phyloP scores from a whole-genome alignment of 2,113 vertebrate species.

The Pyxicephalus adspersus region DNA sequence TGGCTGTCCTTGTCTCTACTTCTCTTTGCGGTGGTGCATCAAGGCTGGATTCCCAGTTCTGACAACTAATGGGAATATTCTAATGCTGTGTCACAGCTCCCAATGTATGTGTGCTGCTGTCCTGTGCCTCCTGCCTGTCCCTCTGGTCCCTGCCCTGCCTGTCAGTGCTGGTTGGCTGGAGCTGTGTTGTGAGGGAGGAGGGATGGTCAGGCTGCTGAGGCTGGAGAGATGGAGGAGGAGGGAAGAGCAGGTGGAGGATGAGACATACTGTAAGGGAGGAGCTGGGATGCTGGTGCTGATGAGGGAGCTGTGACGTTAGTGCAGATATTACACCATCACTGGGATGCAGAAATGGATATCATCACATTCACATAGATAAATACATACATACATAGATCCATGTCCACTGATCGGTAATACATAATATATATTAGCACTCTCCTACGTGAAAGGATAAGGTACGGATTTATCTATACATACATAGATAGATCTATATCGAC shows the following conservation, averaged over 20 bases:
- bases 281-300: conserved; percentile 35
- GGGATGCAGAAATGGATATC: not conserved
- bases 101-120: conserved; percentile 34
- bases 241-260: conserved; percentile 47
- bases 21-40: conserved; percentile 48
- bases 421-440: too few relatives aligned
- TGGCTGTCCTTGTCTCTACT: conserved; percentile 44
- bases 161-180: conserved; percentile 50
- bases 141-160: conserved; percentile 53
- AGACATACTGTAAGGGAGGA: conserved; percentile 13
- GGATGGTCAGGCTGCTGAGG: conserved; percentile 42
- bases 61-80: conserved; percentile 7
- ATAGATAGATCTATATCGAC: too few relatives aligned
- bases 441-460: too few relatives aligned
- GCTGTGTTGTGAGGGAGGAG: conserved; percentile 20
- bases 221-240: conserved; percentile 8
- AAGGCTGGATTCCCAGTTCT: conserved; percentile 8
- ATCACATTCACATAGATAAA: not conserved
- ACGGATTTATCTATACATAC: not conserved
- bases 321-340: conserved; percentile 31
- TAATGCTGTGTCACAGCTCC: conserved; percentile 42
- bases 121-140: conserved; percentile 37
- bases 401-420: too few relatives aligned
- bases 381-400: not conserved
- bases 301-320: conserved; percentile 47